These are phyloP conservation scores for Canis aureus DNA, from an alignment of 2,113 vertebrate species.

Conservation along the genomic window DNA sequence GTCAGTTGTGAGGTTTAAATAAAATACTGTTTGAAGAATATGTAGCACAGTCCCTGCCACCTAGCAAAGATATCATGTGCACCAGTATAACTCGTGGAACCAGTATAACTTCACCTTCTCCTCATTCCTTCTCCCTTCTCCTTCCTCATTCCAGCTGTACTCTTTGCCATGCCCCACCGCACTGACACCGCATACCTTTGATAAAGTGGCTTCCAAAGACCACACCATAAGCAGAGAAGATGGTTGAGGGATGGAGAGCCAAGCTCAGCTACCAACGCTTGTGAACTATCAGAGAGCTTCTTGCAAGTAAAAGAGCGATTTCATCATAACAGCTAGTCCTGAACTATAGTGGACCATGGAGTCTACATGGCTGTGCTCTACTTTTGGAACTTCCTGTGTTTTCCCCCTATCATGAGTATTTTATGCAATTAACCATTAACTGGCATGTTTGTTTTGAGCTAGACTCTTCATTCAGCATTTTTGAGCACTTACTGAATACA, in stretches of 20 bases:
- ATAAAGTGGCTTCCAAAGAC: neutral
- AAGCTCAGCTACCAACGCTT: neutral
- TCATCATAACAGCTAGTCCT: neutral
- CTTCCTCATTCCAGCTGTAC: neutral
- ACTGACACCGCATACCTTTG: neutral
- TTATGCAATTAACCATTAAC: neutral
- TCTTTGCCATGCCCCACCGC: neutral
- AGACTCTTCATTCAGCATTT: neutral
- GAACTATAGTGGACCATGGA: neutral
- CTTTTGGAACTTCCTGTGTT: neutral
- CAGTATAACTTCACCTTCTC: neutral
- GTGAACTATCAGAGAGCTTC: neutral
- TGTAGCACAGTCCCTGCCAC: accelerated
- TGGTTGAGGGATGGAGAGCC: neutral
- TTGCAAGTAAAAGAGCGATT: neutral
- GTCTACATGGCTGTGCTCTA: neutral
- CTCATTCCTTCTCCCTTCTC: neutral
- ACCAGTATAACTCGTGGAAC: accelerated
- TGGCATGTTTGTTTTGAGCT: neutral
- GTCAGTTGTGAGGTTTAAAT: neutral
- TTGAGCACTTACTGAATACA: neutral
- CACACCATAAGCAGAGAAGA: neutral
- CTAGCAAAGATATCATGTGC: neutral
- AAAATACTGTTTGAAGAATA: neutral
- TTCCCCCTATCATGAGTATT: neutral